Base-by-base conservation (phyloP, 1,140 invertebrate species). In the Eupeodes corollae region DNA sequence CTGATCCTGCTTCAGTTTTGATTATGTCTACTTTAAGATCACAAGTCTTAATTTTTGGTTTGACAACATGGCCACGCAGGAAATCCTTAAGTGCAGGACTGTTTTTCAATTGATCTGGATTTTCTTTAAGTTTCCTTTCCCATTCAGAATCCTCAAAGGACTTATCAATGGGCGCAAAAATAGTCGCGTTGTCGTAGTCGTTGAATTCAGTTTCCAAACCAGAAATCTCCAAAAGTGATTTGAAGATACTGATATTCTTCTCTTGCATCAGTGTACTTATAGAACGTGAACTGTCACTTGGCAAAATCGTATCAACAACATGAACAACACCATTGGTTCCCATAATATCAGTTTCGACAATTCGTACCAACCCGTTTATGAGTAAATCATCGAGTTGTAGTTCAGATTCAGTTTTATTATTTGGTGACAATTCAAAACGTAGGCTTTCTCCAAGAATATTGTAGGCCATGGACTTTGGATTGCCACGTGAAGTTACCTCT, bases 261-360 rank as follows among this genome's bases (percentile, higher is more conserved):
- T 69, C 61, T 39, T 67, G 56, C 50, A 75, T 60, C 31, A 71
- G 53, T 15, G 68, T 59, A 12, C 63, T 65, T 46, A 73, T 59
- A 19, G 71, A 68, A 43, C 73, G 56, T 0, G 71, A 72, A 13
- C 69, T 65, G 31, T 76, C 70, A 0, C 80, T 83, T 47, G 79
- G 76, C 40, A 85, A 64, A 14, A 84, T 63, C 10, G 71, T 71
- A 54, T 83, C 80, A 30, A 85, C 77, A 0, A 84, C 65, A 58
- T 85, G 82, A 6, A 85, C 70, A 1, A 84, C 76, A 16, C 83
- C 83, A 60, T 85, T 84, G 5, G 73, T 78, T 8, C 78, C 81
- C 58, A 75, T 68, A n/a, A 74, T 68, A 48, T 75, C 73, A 1
- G 59, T 53, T 30, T 73, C 64, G 8, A 67, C 48, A 30, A 75